Conservation (phyloP, 2,888 invertebrate species). For the Agonopterix arenella region DNA sequence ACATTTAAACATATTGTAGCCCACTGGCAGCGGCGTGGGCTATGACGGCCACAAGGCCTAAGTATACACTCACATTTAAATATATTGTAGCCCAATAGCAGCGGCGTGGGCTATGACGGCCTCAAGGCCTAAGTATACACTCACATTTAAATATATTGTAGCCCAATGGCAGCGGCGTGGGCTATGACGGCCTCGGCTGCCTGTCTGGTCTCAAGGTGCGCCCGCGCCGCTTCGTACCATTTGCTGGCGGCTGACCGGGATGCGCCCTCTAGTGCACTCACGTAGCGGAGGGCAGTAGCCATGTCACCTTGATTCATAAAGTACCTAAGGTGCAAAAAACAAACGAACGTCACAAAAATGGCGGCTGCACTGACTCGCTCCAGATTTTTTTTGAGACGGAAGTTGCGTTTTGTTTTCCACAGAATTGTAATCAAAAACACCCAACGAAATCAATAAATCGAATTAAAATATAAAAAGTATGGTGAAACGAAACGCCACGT, state of each 20-base stretch:
- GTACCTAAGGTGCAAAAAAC: too few relatives aligned
- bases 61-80: slow-evolving; percentile 4
- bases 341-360: too few relatives aligned
- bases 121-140: slow-evolving; percentile 43
- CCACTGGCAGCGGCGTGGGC: slow-evolving; percentile 87
- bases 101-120: slow-evolving; percentile 93
- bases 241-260: slow-evolving; percentile 88
- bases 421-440: too few relatives aligned
- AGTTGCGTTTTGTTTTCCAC: too few relatives aligned
- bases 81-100: slow-evolving; percentile 71
- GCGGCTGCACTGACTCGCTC: too few relatives aligned
- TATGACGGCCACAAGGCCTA: slow-evolving; percentile 80
- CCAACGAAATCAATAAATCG: too few relatives aligned
- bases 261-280: slow-evolving; percentile 92
- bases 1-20: slow-evolving; percentile 46
- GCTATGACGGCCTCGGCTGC: slow-evolving; percentile 93
- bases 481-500: too few relatives aligned
- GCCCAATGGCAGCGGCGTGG: slow-evolving; percentile 84
- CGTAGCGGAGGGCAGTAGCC: slow-evolving; percentile 89
- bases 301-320: slow-evolving; percentile 94
- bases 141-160: slow-evolving; percentile 46
- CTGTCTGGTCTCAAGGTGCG: slow-evolving; percentile 92
- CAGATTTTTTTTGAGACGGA: too few relatives aligned
- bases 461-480: too few relatives aligned
- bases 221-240: slow-evolving; percentile 89